A percentile compares a stretch with the other conserved stretches of the same genome.
Evolutionary conservation across 2,113 vertebrate genomes (phyloP).

Genomic region (Istiophorus platypterus): DNA sequence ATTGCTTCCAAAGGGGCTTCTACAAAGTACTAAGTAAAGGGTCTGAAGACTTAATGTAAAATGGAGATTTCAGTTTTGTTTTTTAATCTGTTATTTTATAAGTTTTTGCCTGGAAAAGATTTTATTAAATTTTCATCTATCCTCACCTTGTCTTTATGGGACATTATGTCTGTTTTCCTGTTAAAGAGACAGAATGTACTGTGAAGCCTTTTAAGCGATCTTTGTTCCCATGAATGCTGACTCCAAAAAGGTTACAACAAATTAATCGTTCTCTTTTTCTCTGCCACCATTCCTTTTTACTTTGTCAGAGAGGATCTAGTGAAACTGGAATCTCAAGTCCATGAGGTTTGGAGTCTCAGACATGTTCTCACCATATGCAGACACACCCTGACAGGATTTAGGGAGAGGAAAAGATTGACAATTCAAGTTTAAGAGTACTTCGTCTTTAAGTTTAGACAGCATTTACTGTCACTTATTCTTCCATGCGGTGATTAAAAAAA

Average conservation of each 20-base stretch:
- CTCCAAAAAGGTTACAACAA: slow-evolving; percentile 43
- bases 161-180: not conserved
- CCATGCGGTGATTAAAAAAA: not conserved
- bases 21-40: no score
- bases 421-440: not conserved
- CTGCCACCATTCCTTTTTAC: no score
- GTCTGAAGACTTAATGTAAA: no score
- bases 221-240: slow-evolving; percentile 13
- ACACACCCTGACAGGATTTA: slow-evolving; percentile 46
- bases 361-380: not conserved
- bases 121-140: not conserved
- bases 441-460: not conserved
- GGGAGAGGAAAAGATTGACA: not conserved
- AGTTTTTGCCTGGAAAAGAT: not conserved
- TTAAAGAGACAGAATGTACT: slow-evolving; percentile 1
- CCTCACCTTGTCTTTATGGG: slow-evolving; percentile 9
- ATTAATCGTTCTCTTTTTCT: slow-evolving; percentile 6
- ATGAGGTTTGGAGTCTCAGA: not conserved
- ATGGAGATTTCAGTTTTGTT: no score
- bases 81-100: no score
- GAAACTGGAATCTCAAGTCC: slow-evolving; percentile 47
- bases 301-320: no score
- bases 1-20: no score
- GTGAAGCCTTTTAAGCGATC: slow-evolving; percentile 19
- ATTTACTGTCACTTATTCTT: not conserved